Evolutionary conservation across 2,797 vertebrate genomes (phyloP), one percentile per base, ranked within the genome.

Genomic region (Anisognathus igniventris): DNA sequence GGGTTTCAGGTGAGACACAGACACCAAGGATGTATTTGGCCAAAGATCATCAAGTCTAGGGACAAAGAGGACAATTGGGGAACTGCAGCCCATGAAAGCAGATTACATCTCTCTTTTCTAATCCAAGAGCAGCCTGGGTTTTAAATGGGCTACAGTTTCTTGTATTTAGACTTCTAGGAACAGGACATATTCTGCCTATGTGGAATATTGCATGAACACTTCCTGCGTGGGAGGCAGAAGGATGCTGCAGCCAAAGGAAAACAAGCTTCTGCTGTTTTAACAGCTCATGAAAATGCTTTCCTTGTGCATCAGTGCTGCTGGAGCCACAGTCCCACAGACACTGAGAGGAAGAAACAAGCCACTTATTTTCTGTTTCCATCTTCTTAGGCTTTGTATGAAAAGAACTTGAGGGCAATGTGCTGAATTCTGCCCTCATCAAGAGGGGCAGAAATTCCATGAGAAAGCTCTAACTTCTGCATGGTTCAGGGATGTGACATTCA

Each of bases 231-330:
- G 95, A 95, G 94, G 87, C 92, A 87, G 77, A 9, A 56, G 76
- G 88, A 78, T 66, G 83, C 7, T 88, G 71, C 74, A 95, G 93
- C 94, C 92, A 95, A 95, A 93, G 88, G 25, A 78, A 95, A 96
- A 96, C 80, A 94, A 70, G 71, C 77, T 60, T 66, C 80, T 94
- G 93, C 90, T 95, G 77, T 94, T 95, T 86, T 90, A 94, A 45
- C 87, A 93, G 56, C 95, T 95, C 76, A 94, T 88, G 92, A 62
- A 90, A 96, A 95, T 88, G 86, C 83, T 90, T 96, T 96, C 94
- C 90, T 89, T 96, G 76, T 95, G 88, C 96, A 95, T 95, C 92
- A 94, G 64, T 64, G 48, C 64, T 94, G 75, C 58, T 95, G 93
- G 87, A 89, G 66, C 89, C 76, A 84, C 70, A 44, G 64, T 47